These are phyloP conservation scores for Hippocampus mohnikei DNA, from an alignment of 2,113 vertebrate genomes.

Conservation along the genomic window DNA sequence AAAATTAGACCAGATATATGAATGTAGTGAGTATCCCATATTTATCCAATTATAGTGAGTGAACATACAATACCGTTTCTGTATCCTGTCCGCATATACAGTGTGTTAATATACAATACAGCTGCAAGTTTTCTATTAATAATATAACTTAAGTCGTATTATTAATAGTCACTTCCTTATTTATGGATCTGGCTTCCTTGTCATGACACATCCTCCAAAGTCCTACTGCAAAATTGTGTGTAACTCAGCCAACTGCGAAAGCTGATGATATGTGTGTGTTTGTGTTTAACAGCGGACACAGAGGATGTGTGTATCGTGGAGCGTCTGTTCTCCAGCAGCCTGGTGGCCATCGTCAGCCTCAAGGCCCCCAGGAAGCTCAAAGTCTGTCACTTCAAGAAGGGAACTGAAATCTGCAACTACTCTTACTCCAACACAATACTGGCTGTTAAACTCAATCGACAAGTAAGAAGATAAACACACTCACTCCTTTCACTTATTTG, in stretches of 20 bases:
- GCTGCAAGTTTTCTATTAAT: not conserved
- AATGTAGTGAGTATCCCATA: constrained; percentile 88
- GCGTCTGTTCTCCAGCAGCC: constrained; percentile 93
- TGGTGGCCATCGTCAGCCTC: constrained; percentile 97
- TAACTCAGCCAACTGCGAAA: not conserved
- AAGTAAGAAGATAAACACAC: constrained; percentile 71
- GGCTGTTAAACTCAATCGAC: constrained; percentile 95
- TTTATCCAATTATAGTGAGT: not conserved
- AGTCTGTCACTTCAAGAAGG: constrained; percentile 99
- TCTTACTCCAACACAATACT: constrained; percentile 98
- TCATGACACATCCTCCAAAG: not conserved
- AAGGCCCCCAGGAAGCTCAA: constrained; percentile 98
- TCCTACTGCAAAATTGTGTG: not conserved
- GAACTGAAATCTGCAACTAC: constrained; percentile 99
- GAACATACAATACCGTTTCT: not conserved
- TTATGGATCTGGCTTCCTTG: not conserved
- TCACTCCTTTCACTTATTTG: not conserved
- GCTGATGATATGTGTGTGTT: not conserved
- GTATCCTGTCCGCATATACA: not conserved
- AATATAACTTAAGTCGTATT: not conserved
- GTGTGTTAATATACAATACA: not conserved
- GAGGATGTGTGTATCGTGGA: constrained; percentile 98
- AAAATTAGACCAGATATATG: constrained; percentile 99
- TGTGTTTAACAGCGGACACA: constrained; percentile 79
- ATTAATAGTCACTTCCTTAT: not conserved